These are phyloP conservation scores for Helogale parvula DNA, from an alignment of 2,113 vertebrate species.

Conservation along the genomic window DNA sequence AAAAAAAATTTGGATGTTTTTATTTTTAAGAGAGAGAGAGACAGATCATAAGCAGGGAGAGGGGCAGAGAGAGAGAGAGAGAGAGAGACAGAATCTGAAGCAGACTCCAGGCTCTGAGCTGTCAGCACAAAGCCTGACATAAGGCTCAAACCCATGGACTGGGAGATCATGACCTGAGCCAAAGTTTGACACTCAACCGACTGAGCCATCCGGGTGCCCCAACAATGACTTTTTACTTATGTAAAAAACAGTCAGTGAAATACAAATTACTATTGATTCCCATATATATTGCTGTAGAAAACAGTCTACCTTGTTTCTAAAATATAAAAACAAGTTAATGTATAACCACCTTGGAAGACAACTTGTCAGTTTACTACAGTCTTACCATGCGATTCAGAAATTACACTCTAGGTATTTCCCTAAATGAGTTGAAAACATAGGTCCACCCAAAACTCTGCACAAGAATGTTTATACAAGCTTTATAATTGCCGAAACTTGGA, in stretches of 20 bases:
- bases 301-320: not conserved
- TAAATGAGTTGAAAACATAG: not conserved
- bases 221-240: not conserved
- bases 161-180: too few relatives aligned
- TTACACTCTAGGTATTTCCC: not conserved
- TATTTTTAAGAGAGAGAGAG: too few relatives aligned
- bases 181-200: too few relatives aligned
- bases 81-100: too few relatives aligned
- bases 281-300: not conserved
- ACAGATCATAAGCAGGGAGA: too few relatives aligned
- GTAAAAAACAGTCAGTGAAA: constrained; percentile 3
- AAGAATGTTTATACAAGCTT: not conserved
- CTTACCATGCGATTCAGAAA: not conserved
- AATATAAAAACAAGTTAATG: not conserved
- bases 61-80: too few relatives aligned
- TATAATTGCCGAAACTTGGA: not conserved
- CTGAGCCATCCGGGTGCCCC: not conserved
- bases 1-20: not conserved
- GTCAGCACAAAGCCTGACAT: too few relatives aligned
- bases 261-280: not conserved
- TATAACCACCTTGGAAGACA: not conserved
- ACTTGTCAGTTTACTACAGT: not conserved
- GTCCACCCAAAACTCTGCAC: not conserved
- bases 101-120: too few relatives aligned
- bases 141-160: too few relatives aligned